Evolutionary conservation across 1,140 invertebrate genomes (phyloP), one percentile per base, ranked within the genome.

Genomic region (Galleria mellonella): DNA sequence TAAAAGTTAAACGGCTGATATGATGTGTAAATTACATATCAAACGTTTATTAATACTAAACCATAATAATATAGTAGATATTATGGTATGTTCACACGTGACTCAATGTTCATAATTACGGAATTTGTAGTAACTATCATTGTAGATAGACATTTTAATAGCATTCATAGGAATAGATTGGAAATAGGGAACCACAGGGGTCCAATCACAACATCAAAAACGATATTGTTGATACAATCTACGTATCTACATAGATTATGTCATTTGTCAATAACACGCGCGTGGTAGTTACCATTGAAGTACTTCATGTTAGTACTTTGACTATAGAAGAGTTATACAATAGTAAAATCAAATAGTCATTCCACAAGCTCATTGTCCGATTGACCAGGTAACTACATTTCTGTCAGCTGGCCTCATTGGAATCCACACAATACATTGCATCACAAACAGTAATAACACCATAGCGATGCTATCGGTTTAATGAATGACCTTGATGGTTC

Each of bases 331-430:
- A 31, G 39, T 41, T 41, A 15, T 28, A 41, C 39, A 41, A 41
- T 41, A 28, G 12, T 41, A 32, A 32, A 41, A 32, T 41, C 28
- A 10, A 41, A 29, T 10, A 41, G 28, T 14, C 28, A 13, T 13
- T 40, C n/a, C 13, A 31, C 39, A 31, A 12, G 38, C 13, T 14
- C 29, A 41, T 41, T 41, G 39, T 41, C 12, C 13, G 28, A 12
- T 33, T 33, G 32, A 12, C 32, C 6, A 33, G 32, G 30, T 41
- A 51, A 51, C 35, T 37, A 50, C 31, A 37, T 37, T 37, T 37
- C 13, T 17, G 35, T 17, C 13, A 9, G 35, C 35, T 13, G n/a
- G 9, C 15, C 14, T 37, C 15, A 37, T 37, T 37, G 35, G 35
- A 7, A 17, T 37, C 35, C 35, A 23, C 17, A 37, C 14, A 37